Evolutionary conservation across 2,888 invertebrate species (phyloP).

Genomic region (Lepidocyrtinus sp.): DNA sequence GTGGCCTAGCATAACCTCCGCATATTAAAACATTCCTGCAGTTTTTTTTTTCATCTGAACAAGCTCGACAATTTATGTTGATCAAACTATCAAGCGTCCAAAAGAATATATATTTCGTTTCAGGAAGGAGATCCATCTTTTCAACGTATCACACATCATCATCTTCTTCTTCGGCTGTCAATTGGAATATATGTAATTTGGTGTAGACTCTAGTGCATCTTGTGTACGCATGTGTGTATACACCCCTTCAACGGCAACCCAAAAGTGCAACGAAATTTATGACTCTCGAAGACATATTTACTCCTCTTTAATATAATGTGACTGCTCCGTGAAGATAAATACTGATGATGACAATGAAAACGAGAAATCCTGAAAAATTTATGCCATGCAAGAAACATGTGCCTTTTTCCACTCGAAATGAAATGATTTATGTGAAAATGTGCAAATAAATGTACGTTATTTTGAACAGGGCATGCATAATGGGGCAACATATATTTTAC

Average conservation of each 20-base stretch:
- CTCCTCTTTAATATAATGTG: neutral
- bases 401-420: conserved; percentile 47
- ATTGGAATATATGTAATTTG: conserved; percentile 17
- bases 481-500: conserved; percentile 26
- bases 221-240: no score
- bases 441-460: conserved; percentile 36
- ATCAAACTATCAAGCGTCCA: neutral
- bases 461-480: conserved; percentile 4
- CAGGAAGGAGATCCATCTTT: neutral
- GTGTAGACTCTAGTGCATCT: neutral
- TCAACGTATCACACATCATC: neutral
- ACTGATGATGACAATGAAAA: conserved; percentile 11
- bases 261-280: neutral
- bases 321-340: conserved; percentile 6
- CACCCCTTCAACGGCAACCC: no score
- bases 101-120: neutral
- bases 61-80: neutral
- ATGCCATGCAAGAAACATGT: conserved; percentile 17
- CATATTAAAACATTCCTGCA: no score
- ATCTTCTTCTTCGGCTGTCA: conserved; percentile 4
- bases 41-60: neutral
- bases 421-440: conserved; percentile 50
- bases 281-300: neutral
- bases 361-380: neutral
- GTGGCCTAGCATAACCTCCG: neutral